A percentile compares a stretch with the other conserved stretches of the same genome.
Conservation (phyloP, 2,113 vertebrate genomes). For the Periophthalmodon schlosseri region DNA sequence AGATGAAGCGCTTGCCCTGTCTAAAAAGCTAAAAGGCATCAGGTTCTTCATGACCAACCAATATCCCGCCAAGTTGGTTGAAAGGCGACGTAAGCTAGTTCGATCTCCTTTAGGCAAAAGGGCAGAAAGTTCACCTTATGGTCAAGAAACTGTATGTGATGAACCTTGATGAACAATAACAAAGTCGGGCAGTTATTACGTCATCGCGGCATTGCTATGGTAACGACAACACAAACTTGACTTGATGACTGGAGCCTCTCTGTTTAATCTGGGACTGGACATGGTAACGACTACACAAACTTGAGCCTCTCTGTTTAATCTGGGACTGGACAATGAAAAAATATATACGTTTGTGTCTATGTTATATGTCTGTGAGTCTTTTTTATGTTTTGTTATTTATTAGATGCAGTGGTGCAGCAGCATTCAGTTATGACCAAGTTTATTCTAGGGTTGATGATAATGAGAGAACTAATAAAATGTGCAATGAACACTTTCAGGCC, state of each 20-base stretch:
- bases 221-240: not conserved
- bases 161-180: not conserved
- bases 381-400: not conserved
- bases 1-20: not conserved
- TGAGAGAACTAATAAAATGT: not conserved
- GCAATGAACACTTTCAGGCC: not conserved
- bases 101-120: too few relatives aligned
- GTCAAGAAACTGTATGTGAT: not conserved
- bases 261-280: not conserved
- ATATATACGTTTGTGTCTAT: not conserved
- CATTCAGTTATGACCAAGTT: not conserved
- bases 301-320: not conserved
- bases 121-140: not conserved
- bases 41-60: too few relatives aligned
- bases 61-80: too few relatives aligned
- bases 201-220: not conserved
- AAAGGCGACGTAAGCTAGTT: too few relatives aligned
- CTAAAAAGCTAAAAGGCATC: too few relatives aligned
- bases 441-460: not conserved
- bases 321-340: not conserved
- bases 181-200: not conserved
- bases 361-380: not conserved
- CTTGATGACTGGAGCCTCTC: not conserved
- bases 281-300: not conserved
- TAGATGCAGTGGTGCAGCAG: not conserved